These are phyloP conservation scores for Alcedo quadribrachys DNA, from an alignment of 2,797 vertebrate genomes.

Conservation along the genomic window DNA sequence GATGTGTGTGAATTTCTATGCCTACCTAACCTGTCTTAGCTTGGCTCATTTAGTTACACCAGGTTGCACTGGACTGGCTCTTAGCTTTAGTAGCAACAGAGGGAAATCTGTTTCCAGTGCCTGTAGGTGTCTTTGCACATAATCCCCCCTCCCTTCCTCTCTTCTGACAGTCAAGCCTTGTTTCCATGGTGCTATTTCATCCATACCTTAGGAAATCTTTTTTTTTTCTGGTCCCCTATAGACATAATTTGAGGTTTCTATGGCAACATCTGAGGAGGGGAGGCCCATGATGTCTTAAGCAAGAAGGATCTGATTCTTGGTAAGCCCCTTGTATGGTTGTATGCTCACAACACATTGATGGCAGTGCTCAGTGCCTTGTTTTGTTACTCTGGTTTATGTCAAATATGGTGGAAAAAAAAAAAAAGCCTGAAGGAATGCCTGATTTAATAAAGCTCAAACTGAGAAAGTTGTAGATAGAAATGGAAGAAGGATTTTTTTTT, in stretches of 20 bases:
- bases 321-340: neutral
- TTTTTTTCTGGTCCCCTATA: conserved; percentile 53
- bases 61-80: neutral
- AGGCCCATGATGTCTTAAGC: neutral
- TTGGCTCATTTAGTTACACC: neutral
- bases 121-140: conserved; percentile 13
- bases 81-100: neutral
- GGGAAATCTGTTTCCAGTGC: neutral
- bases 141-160: neutral
- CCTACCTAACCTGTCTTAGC: neutral
- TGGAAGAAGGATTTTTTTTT: neutral
- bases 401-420: neutral
- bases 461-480: neutral
- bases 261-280: conserved; percentile 63
- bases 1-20: neutral
- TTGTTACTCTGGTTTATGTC: neutral
- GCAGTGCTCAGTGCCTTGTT: neutral
- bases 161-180: conserved; percentile 34
- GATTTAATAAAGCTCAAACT: neutral
- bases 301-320: neutral
- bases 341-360: neutral
- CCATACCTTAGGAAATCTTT: conserved; percentile 61
- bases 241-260: conserved; percentile 74
- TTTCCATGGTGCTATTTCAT: conserved; percentile 70
- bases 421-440: neutral